Percentiles rank a stretch among this genome's conserved stretches.
Conservation (phyloP, 1,140 invertebrate species). For the Bacillus rossius region DNA sequence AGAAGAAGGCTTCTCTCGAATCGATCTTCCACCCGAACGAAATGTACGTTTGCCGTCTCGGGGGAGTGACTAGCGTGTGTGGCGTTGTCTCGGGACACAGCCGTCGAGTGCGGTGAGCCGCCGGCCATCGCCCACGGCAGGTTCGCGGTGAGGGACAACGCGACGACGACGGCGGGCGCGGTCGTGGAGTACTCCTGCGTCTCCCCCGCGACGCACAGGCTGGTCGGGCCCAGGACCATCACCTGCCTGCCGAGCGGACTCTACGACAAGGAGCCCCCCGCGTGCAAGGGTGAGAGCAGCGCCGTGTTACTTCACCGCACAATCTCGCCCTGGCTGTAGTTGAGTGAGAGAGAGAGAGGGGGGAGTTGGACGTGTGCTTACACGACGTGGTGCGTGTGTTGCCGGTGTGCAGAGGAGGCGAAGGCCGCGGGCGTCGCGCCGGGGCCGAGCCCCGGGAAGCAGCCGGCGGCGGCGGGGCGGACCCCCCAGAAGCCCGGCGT, state of each 20-base stretch:
- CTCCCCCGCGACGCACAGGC: slow-evolving; percentile 50
- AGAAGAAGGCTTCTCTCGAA: too few relatives aligned
- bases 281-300: slow-evolving; percentile 60
- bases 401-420: slow-evolving; percentile 24
- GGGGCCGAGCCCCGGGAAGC: background rate
- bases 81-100: too few relatives aligned
- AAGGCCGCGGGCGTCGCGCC: slow-evolving; percentile 10
- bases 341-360: too few relatives aligned
- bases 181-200: slow-evolving; percentile 72
- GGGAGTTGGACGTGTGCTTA: too few relatives aligned
- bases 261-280: slow-evolving; percentile 70
- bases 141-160: slow-evolving; percentile 55
- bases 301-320: too few relatives aligned
- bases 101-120: slow-evolving; percentile 70
- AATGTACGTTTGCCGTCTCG: too few relatives aligned
- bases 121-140: slow-evolving; percentile 64
- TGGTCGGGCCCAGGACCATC: slow-evolving; percentile 62
- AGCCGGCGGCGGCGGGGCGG: background rate
- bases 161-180: slow-evolving; percentile 59
- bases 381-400: slow-evolving; percentile 12
- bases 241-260: slow-evolving; percentile 68
- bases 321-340: too few relatives aligned
- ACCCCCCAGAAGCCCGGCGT: too few relatives aligned
- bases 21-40: too few relatives aligned
- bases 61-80: too few relatives aligned